A percentile compares a stretch with the other conserved stretches of the same genome.
These are phyloP conservation scores for Ochotona princeps DNA, from an alignment of 2,113 vertebrate species.

Conservation along the genomic window DNA sequence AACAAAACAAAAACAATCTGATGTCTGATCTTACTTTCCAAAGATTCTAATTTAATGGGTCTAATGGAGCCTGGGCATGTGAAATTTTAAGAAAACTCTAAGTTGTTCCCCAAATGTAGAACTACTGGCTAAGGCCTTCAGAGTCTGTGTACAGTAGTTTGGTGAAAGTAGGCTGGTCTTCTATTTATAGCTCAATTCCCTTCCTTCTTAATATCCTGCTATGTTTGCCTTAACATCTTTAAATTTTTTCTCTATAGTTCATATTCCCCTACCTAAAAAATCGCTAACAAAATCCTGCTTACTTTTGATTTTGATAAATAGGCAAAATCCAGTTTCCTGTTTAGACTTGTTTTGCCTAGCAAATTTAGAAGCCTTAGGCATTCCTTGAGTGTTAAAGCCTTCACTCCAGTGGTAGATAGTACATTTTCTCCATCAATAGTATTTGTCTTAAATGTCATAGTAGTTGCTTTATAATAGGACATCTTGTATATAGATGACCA, in stretches of 20 bases:
- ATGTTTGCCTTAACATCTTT: not conserved
- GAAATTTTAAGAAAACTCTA: not conserved
- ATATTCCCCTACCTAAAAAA: too few relatives aligned
- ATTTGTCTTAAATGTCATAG: not conserved
- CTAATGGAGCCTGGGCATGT: not conserved
- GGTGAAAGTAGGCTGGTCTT: not conserved
- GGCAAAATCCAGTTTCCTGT: not conserved
- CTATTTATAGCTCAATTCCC: too few relatives aligned
- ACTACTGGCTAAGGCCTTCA: not conserved
- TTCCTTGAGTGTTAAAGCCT: not conserved
- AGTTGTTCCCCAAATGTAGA: not conserved
- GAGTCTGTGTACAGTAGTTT: rapidly evolving
- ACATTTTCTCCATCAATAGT: not conserved
- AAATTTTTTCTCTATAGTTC: not conserved
- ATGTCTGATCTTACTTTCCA: not conserved
- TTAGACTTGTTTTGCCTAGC: not conserved
- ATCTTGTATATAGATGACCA: not conserved
- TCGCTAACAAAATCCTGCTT: too few relatives aligned
- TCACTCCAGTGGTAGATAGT: not conserved
- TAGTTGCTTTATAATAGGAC: not conserved
- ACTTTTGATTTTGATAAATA: not conserved
- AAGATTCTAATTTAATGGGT: not conserved
- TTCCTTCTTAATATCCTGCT: not conserved
- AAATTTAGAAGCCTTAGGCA: not conserved
- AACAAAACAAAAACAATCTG: not conserved